A percentile compares a stretch with the other conserved stretches of the same genome.
Conservation (phyloP, 2,113 vertebrate genomes). For the Oncorhynchus keta region DNA sequence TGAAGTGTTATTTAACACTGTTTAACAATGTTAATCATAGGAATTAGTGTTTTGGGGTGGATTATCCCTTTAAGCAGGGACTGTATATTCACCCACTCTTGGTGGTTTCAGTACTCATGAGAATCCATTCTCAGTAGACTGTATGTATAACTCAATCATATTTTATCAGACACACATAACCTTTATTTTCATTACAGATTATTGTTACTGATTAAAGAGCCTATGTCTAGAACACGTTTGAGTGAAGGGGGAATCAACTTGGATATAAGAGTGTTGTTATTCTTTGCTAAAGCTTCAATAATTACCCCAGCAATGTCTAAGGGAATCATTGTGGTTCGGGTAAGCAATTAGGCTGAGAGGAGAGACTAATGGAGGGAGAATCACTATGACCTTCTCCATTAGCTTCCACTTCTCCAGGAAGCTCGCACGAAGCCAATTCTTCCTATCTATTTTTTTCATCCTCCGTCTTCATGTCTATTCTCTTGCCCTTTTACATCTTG, state of each 20-base stretch:
- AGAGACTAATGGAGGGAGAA: constrained; percentile 36
- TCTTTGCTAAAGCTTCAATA: constrained; percentile 30
- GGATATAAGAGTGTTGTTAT: constrained; percentile 18
- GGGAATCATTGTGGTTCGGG: constrained; percentile 34
- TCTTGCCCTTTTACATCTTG: constrained; percentile 7
- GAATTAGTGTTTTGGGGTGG: too few species aligned
- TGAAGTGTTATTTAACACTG: too few species aligned
- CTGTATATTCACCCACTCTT: too few species aligned
- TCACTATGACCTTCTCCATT: constrained; percentile 31
- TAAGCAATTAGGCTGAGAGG: constrained; percentile 47
- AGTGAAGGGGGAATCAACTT: background rate
- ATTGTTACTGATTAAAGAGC: constrained; percentile 4
- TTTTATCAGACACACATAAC: background rate
- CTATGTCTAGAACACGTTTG: constrained; percentile 9
- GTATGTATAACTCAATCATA: too few species aligned
- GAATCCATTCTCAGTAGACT: too few species aligned
- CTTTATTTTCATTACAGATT: background rate
- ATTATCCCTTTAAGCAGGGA: too few species aligned
- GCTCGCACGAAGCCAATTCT: constrained; percentile 21
- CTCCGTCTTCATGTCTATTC: constrained; percentile 14
- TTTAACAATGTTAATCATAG: too few species aligned
- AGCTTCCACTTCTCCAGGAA: constrained; percentile 17
- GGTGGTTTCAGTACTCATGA: too few species aligned
- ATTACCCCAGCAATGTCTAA: constrained; percentile 40
- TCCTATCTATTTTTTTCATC: constrained; percentile 3